Percentiles rank a stretch among this genome's conserved stretches.
Evolutionary conservation across 2,113 vertebrate species (phyloP).

Genomic region (Sebastes fasciatus): DNA sequence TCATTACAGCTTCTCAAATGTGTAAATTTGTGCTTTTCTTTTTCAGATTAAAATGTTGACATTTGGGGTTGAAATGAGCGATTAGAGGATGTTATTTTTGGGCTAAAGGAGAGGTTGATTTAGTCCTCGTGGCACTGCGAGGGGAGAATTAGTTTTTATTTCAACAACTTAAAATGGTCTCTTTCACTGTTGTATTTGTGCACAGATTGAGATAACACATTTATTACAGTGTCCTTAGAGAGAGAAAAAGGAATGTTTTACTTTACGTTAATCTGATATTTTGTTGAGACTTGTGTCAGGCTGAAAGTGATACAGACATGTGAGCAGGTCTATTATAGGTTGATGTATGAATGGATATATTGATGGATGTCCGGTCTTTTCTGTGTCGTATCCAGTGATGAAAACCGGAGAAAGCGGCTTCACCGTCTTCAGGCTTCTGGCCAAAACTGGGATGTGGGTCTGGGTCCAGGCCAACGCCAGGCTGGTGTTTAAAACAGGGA

Average conservation of each 20-base stretch:
- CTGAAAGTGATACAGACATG: neutral
- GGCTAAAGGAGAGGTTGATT: neutral
- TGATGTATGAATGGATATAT: too few species aligned
- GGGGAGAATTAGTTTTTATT: too few species aligned
- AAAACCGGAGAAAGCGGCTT: conserved; percentile 86
- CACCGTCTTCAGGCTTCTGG: conserved; percentile 85
- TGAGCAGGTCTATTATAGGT: neutral
- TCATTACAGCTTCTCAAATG: too few species aligned
- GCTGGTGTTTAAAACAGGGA: conserved; percentile 84
- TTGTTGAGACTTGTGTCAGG: too few species aligned
- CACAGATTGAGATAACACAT: too few species aligned
- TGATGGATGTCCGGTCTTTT: neutral
- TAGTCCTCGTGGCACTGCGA: neutral
- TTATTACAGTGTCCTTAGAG: too few species aligned
- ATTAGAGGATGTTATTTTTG: neutral
- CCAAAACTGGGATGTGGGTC: conserved; percentile 83
- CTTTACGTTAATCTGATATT: too few species aligned
- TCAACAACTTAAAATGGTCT: too few species aligned
- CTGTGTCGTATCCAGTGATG: conserved; percentile 80
- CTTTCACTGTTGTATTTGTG: too few species aligned
- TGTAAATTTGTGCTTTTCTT: neutral
- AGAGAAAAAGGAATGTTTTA: too few species aligned
- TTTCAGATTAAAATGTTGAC: neutral
- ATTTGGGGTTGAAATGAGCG: neutral
- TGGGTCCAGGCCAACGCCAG: conserved; percentile 88